A percentile compares a stretch with the other conserved stretches of the same genome.
Evolutionary conservation across 2,797 vertebrate genomes (phyloP).

Genomic region (Gymnopithys bicolor): DNA sequence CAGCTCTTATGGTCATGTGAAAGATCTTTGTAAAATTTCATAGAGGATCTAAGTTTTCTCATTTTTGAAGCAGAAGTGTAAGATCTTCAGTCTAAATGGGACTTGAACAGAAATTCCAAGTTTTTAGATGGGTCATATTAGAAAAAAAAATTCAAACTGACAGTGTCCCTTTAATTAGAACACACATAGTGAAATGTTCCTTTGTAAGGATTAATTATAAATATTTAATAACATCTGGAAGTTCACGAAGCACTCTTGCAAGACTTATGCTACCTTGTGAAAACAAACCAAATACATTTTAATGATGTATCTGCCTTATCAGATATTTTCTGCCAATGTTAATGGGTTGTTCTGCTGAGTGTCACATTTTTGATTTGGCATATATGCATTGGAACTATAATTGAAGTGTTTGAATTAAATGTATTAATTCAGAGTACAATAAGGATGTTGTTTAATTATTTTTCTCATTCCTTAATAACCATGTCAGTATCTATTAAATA

Average conservation of each 20-base stretch:
- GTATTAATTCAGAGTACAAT: neutral
- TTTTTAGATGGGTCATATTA: conserved; percentile 11
- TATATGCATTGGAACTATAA: neutral
- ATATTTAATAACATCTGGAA: conserved; percentile 71
- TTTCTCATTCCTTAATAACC: neutral
- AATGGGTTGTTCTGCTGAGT: neutral
- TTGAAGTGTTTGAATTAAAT: neutral
- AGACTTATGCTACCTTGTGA: conserved; percentile 36
- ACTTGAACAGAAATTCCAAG: neutral
- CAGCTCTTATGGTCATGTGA: neutral
- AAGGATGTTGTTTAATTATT: neutral
- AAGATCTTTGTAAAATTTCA: neutral
- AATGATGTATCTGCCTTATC: conserved; percentile 39
- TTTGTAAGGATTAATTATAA: conserved; percentile 69
- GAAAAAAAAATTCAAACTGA: conserved; percentile 49
- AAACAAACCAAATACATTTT: conserved; percentile 60
- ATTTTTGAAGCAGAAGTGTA: neutral
- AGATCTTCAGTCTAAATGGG: neutral
- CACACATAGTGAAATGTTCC: conserved; percentile 61
- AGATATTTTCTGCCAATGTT: conserved; percentile 27
- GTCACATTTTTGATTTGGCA: conserved; percentile 9
- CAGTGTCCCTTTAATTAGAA: conserved; percentile 71
- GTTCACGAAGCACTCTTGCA: conserved; percentile 60
- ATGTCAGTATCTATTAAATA: neutral
- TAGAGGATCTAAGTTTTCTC: neutral